These are phyloP conservation scores for Hirtodrosophila duncani DNA, from an alignment of 2,888 invertebrate genomes.

Conservation along the genomic window DNA sequence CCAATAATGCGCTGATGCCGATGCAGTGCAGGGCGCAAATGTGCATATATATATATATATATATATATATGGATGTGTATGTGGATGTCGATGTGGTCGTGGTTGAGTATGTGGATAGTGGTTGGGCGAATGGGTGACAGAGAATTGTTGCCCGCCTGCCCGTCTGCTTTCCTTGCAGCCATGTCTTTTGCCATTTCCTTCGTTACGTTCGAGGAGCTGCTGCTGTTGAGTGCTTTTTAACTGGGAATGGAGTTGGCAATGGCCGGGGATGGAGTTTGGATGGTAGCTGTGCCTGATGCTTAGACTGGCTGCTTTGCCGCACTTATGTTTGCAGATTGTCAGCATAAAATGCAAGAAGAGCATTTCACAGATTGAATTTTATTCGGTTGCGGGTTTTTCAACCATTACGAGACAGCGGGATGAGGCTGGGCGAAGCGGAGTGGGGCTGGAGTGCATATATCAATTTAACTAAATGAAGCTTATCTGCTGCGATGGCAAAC, in stretches of 20 bases:
- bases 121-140: not conserved
- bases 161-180: constrained; percentile 27
- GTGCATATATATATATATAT: too few species aligned
- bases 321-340: constrained; percentile 65
- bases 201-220: constrained; percentile 50
- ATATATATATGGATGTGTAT: constrained; percentile 8
- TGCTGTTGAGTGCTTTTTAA: constrained; percentile 64
- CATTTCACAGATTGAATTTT: constrained; percentile 67
- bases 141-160: not conserved
- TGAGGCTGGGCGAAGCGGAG: constrained; percentile 1
- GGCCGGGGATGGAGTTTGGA: constrained; percentile 2
- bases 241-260: constrained; percentile 37
- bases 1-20: constrained; percentile 71
- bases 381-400: constrained; percentile 60
- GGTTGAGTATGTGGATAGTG: not conserved
- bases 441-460: constrained; percentile 39
- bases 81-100: constrained; percentile 4
- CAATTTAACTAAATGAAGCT: constrained; percentile 63
- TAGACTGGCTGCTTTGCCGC: constrained; percentile 31
- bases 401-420: constrained; percentile 34
- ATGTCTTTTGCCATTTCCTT: constrained; percentile 59
- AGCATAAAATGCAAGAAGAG: constrained; percentile 58
- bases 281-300: constrained; percentile 6
- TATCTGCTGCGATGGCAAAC: constrained; percentile 31
- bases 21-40: constrained; percentile 43